Evolutionary conservation across 2,888 invertebrate species (phyloP), one percentile per base, ranked within the genome.

Genomic region (Drosophila bunnanda): DNA sequence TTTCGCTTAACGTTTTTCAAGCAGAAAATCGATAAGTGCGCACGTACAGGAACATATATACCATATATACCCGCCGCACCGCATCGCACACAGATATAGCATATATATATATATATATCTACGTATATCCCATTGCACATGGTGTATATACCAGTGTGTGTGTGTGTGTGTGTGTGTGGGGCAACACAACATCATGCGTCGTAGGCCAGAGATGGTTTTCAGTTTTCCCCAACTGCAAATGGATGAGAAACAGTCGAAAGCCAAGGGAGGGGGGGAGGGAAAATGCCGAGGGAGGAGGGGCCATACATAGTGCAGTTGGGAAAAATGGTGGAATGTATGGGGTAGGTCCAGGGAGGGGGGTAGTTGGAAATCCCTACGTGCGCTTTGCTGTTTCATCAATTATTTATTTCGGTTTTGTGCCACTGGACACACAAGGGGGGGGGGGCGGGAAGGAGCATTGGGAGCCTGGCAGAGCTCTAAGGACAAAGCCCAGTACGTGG

Each of bases 371-470:
- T 89, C 89, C 88, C 89, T 80, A 89, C 87, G 88, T 85, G 89
- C 79, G 83, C 89, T 87, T 88, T 85, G 88, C 88, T 85, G 80
- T 88, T 89, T 88, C 88, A 88, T 88, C 88, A 88, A 88, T 88
- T 88, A 88, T 88, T 82, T 89, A 89, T 88, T 88, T 79, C 82
- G 83, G 82, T 83, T 86, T 83, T 83, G 87, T 84, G 87, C 80
- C 80, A 84, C 80, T 80, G 82, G 79, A 76, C 76, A 77, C 75
- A 75, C 69, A 73, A 66, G 77, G 22, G 32, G 30, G 8, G 1
- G 6, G 8, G 8, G 39, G n/a, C 7, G 39, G 6, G 5, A 8
- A 20, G 36, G 53, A 46, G 62, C 53, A 38, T 46, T 61, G 62
- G 62, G 62, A 62, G 17, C 65, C 48, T 55, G 67, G 46, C 50